These are phyloP conservation scores for Allolobophora icterica DNA, from an alignment of 2,888 invertebrate species.

Conservation along the genomic window DNA sequence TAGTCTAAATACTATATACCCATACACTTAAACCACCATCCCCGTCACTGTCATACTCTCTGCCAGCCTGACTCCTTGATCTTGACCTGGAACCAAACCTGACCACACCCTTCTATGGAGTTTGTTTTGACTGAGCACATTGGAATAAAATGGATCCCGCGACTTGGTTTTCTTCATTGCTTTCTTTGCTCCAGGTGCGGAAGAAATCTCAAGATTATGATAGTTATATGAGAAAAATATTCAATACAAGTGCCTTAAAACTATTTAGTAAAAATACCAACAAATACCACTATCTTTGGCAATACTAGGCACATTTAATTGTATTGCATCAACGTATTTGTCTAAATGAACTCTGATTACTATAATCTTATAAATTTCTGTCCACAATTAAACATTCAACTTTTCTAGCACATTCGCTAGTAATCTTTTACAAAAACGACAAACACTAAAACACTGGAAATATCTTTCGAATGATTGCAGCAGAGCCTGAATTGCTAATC, in stretches of 20 bases:
- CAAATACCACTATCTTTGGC: not conserved
- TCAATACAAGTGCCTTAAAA: not conserved
- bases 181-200: not conserved
- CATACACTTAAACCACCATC: too few relatives aligned
- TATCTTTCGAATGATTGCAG: not conserved
- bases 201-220: not conserved
- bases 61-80: too few relatives aligned
- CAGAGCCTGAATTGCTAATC: not conserved
- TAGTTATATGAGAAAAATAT: too few relatives aligned
- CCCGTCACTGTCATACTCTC: too few relatives aligned
- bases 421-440: not conserved
- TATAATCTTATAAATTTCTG: not conserved
- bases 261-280: not conserved
- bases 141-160: not conserved
- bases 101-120: too few relatives aligned
- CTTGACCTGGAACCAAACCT: too few relatives aligned
- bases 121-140: not conserved
- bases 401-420: not conserved
- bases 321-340: not conserved
- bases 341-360: not conserved
- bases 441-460: not conserved
- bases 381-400: slow-evolving; percentile 14
- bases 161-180: not conserved
- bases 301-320: not conserved
- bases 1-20: too few relatives aligned